Base-by-base conservation (phyloP, 2,797 vertebrate genomes). In the Aulostomus chinensis region DNA sequence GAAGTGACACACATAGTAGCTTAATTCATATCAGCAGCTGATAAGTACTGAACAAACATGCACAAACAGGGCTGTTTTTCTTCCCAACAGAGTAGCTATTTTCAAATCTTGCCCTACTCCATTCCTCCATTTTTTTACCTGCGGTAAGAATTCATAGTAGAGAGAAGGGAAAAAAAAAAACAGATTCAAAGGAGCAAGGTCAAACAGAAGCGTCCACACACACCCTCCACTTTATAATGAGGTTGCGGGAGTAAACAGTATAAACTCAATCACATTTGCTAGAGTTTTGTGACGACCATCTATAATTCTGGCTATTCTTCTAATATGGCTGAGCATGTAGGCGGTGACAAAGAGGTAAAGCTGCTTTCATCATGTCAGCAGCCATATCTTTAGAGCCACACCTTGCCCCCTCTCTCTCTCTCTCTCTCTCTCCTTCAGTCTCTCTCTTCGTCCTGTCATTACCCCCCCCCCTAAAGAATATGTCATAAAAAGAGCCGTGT, bases 331-430 rank as follows among this genome's bases (percentile, higher is more conserved):
- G n/a, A n/a, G n/a, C n/a, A n/a, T n/a, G n/a, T n/a, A n/a, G n/a
- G n/a, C n/a, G n/a, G n/a, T n/a, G n/a, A n/a, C 76, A 76, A 78
- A 76, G 63, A 21, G 46, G 38, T 43, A 54, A 65, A 38, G 29
- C 54, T 67, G 65, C 61, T 83, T 79, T 83, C 74, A 80, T 86
- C 70, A 61, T 46, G 20, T 40, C 37, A 55, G 59, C 58, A 55
- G 58, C 43, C 66, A 74, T 75, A 84, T 61, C 81, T 83, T 76
- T 72, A 76, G 28, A 47, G 69, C 67, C 71, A 73, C 73, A 65
- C 78, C 80, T 78, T 80, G n/a, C 62, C 58, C 75, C 67, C 71
- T 68, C 58, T 73, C 65, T 61, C 61, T 21, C 57, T 43, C 62
- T 57, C 75, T 68, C 71, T 68, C 58, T 73, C 65, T 61, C 61